Evolutionary conservation across 1,140 invertebrate species (phyloP).

Genomic region (Nasonia longicornis): DNA sequence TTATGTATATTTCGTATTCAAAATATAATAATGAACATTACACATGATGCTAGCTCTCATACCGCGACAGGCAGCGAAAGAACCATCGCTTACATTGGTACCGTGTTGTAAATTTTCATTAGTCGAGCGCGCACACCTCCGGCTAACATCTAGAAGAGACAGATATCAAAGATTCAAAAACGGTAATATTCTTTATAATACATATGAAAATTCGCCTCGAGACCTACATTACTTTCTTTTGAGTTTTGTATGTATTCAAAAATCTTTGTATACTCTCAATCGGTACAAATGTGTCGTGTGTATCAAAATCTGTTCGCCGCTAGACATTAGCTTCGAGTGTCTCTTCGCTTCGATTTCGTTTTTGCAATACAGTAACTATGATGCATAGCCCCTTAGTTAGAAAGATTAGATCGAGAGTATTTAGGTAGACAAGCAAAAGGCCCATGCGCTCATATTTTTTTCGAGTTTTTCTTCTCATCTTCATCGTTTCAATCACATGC

Average conservation of each 20-base stretch:
- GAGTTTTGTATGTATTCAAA: conserved; percentile 6
- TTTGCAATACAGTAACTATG: conserved; percentile 52
- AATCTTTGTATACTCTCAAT: conserved; percentile 14
- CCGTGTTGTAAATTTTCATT: conserved; percentile 27
- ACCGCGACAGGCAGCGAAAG: conserved; percentile 57
- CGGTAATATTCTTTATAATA: background rate
- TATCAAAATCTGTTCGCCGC: conserved; percentile 57
- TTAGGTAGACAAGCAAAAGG: conserved; percentile 58
- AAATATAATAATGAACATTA: conserved; percentile 69
- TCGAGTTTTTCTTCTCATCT: conserved; percentile 46
- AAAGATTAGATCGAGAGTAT: conserved; percentile 57
- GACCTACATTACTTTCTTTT: conserved; percentile 3
- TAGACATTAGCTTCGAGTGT: conserved; percentile 52
- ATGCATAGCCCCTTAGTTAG: conserved; percentile 58
- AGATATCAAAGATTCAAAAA: conserved; percentile 7
- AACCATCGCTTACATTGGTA: conserved; percentile 40
- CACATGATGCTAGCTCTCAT: conserved; percentile 64
- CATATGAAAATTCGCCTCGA: conserved; percentile 10
- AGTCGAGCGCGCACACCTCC: conserved; percentile 1
- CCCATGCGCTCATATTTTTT: conserved; percentile 51
- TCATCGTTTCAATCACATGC: conserved; percentile 25
- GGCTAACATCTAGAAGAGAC: conserved; percentile 38
- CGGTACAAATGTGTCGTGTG: conserved; percentile 54
- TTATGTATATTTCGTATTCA: conserved; percentile 65
- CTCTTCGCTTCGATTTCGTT: conserved; percentile 25